These are phyloP conservation scores for Rhyacichthys aspro DNA, from an alignment of 2,797 vertebrate genomes.

Conservation along the genomic window DNA sequence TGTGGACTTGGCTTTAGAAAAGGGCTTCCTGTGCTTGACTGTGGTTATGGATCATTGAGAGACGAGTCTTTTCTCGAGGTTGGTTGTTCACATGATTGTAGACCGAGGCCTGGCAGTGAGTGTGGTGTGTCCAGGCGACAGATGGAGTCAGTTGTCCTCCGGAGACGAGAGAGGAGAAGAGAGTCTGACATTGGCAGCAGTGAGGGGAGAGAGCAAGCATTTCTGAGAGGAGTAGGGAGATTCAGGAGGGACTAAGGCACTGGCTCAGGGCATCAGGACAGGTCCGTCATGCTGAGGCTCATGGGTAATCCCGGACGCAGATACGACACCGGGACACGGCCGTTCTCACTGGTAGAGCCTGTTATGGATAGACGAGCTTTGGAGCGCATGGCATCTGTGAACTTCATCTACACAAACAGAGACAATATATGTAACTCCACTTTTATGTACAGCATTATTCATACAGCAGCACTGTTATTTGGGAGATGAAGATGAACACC, in stretches of 20 bases:
- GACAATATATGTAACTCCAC: no score
- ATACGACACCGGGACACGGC: constrained; percentile 94
- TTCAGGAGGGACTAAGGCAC: constrained; percentile 79
- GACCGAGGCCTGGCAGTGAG: constrained; percentile 49
- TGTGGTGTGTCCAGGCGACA: constrained; percentile 35
- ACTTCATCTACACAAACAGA: constrained; percentile 87
- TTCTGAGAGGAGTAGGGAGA: constrained; percentile 37
- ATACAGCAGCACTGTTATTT: no score
- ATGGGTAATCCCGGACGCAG: constrained; percentile 99
- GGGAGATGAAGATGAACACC: no score
- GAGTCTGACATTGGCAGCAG: constrained; percentile 10
- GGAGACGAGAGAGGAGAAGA: constrained; percentile 25
- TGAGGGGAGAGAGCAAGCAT: constrained; percentile 30
- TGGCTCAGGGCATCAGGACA: constrained; percentile 75
- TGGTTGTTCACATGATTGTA: constrained; percentile 78
- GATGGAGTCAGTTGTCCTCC: constrained; percentile 33
- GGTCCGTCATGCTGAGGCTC: constrained; percentile 94
- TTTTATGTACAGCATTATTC: no score
- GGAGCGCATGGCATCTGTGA: constrained; percentile 93
- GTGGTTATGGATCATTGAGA: constrained; percentile 85
- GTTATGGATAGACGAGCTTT: constrained; percentile 98
- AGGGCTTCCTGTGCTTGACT: constrained; percentile 94
- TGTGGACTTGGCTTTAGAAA: constrained; percentile 68
- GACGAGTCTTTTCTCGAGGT: constrained; percentile 82
- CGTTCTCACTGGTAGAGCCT: constrained; percentile 96